Conservation (phyloP, 2,797 vertebrate genomes). For the Merluccius polli region DNA sequence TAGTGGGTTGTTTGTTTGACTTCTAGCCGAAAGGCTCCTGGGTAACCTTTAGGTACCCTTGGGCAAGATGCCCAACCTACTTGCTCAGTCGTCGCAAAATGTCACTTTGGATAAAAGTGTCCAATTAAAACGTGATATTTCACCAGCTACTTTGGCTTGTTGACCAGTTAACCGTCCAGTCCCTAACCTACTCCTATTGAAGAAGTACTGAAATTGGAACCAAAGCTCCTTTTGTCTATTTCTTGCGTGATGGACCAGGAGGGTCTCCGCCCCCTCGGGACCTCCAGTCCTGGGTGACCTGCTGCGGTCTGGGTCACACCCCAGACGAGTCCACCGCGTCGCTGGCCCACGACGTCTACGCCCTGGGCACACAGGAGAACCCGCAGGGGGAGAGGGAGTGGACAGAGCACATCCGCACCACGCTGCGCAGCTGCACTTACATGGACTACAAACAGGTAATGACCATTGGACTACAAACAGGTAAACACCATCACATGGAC, state of each 20-base stretch:
- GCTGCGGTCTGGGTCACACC: slow-evolving; percentile 73
- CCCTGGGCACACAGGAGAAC: slow-evolving; percentile 82
- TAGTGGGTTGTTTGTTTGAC: neutral
- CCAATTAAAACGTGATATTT: neutral
- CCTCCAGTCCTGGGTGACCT: slow-evolving; percentile 77
- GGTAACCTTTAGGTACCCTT: neutral
- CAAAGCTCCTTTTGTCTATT: neutral
- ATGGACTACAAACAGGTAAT: slow-evolving; percentile 77
- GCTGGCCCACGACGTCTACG: slow-evolving; percentile 78
- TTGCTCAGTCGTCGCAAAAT: neutral
- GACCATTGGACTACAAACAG: too few relatives aligned
- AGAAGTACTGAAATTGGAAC: neutral
- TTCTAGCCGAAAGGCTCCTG: neutral
- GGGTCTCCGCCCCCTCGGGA: slow-evolving; percentile 70
- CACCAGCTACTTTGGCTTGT: neutral
- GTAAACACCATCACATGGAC: slow-evolving; percentile 53
- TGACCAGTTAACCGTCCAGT: neutral
- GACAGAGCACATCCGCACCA: slow-evolving; percentile 74
- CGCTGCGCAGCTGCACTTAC: slow-evolving; percentile 69
- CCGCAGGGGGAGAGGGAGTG: slow-evolving; percentile 80
- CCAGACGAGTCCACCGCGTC: slow-evolving; percentile 68
- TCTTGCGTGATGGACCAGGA: slow-evolving; percentile 50
- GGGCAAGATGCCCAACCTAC: neutral
- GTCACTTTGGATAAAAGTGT: neutral
- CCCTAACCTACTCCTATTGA: neutral